Percentiles rank a stretch among this genome's conserved stretches.
phyloP scores from a whole-genome alignment of 2,888 invertebrate species.

The Kryphioiulus occultus region DNA sequence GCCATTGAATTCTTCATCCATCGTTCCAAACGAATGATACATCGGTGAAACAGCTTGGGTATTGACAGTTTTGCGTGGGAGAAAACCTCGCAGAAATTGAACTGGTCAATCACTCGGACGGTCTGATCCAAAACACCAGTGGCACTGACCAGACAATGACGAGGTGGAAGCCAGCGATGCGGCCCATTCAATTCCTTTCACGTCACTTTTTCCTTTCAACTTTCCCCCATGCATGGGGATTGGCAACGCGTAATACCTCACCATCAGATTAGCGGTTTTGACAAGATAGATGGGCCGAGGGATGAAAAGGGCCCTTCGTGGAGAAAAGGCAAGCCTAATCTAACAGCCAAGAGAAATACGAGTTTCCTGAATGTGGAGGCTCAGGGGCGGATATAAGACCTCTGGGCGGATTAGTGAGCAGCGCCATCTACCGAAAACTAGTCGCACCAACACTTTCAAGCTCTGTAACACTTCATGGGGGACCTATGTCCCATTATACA shows the following conservation, averaged over 20 bases:
- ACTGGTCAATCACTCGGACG: not conserved
- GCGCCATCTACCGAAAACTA: not conserved
- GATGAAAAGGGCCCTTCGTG: not conserved
- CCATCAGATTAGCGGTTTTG: conserved; percentile 9
- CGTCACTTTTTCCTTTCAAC: not conserved
- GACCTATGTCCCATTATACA: too few relatives aligned
- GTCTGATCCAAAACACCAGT: not conserved
- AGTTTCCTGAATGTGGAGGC: not conserved
- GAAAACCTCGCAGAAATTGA: not conserved
- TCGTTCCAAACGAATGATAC: not conserved
- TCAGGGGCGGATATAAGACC: not conserved
- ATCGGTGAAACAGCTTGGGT: not conserved
- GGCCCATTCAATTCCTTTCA: not conserved
- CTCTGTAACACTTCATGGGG: too few relatives aligned
- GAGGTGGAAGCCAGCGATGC: not conserved
- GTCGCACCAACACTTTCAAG: too few relatives aligned
- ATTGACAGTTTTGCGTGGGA: not conserved
- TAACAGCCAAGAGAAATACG: not conserved
- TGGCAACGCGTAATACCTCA: conserved; percentile 3
- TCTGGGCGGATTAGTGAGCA: too few relatives aligned
- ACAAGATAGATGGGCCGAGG: not conserved
- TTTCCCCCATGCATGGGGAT: not conserved
- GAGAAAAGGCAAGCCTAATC: not conserved
- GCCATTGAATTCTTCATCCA: not conserved
- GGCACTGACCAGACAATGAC: not conserved